Percentiles rank a stretch among this genome's conserved stretches.
Conservation (phyloP, 2,797 vertebrate species). For the Malurus leucopterus region DNA sequence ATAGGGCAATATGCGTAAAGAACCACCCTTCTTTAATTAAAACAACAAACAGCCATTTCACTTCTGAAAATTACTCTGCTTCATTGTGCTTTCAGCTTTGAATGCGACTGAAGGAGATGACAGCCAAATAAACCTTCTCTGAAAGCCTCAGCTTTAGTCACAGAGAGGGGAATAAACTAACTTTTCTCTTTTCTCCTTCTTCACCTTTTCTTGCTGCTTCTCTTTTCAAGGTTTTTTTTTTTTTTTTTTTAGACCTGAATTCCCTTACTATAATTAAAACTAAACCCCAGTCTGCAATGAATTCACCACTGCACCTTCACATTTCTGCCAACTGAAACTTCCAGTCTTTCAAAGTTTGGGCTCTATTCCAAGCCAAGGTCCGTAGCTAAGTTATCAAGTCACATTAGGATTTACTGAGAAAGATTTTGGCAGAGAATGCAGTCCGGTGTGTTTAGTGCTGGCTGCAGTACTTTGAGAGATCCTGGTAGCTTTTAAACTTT, state of each 20-base stretch:
- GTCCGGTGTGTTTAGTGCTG: not conserved
- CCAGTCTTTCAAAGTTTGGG: slow-evolving; percentile 36
- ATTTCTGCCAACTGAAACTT: slow-evolving; percentile 28
- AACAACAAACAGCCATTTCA: not conserved
- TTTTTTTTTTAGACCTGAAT: not conserved
- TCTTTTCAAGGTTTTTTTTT: not conserved
- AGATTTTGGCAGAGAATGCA: slow-evolving; percentile 33
- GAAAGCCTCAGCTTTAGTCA: not conserved
- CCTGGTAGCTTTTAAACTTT: slow-evolving; percentile 43
- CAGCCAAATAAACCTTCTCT: not conserved
- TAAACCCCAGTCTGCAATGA: not conserved
- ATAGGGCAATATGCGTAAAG: not conserved
- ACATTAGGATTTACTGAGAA: slow-evolving; percentile 45
- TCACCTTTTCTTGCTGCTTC: not conserved
- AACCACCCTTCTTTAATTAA: not conserved
- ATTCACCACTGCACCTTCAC: not conserved
- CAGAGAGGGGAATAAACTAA: not conserved
- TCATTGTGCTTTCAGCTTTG: not conserved
- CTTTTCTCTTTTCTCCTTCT: not conserved
- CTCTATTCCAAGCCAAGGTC: slow-evolving; percentile 20
- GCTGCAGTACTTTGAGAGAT: slow-evolving; percentile 42
- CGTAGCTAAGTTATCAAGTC: slow-evolving; percentile 47
- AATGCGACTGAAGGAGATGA: not conserved
- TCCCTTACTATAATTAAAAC: not conserved
- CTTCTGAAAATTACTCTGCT: not conserved